These are phyloP conservation scores for Candidula unifasciata DNA, from an alignment of 2,888 invertebrate species.

Conservation along the genomic window DNA sequence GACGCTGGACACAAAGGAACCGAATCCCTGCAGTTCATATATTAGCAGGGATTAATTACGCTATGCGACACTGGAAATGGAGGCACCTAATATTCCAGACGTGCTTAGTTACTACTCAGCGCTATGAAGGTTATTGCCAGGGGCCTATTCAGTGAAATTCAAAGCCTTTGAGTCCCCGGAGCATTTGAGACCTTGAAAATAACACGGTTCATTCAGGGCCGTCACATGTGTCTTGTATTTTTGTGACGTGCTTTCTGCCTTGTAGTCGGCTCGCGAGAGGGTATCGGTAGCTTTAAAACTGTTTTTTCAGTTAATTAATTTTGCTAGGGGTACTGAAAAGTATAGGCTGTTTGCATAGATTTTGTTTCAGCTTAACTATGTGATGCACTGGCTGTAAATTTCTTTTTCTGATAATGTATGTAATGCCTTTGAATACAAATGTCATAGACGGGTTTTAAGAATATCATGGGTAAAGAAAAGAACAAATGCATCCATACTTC, in stretches of 20 bases:
- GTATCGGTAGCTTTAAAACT: background rate
- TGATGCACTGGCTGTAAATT: too few relatives aligned
- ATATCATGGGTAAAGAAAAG: too few relatives aligned
- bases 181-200: constrained; percentile 23
- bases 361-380: too few relatives aligned
- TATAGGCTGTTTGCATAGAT: too few relatives aligned
- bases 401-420: too few relatives aligned
- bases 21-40: background rate
- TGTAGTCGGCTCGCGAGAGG: background rate
- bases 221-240: background rate
- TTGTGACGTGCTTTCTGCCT: background rate
- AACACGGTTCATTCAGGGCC: background rate
- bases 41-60: constrained; percentile 29
- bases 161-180: constrained; percentile 2
- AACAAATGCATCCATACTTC: too few relatives aligned
- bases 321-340: background rate
- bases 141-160: constrained; percentile 18
- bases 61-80: background rate
- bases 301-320: constrained; percentile 25
- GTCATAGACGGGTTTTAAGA: too few relatives aligned
- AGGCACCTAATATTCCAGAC: constrained; percentile 14
- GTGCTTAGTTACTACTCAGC: constrained; percentile 11
- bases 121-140: background rate
- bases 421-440: too few relatives aligned
- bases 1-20: too few relatives aligned